Evolutionary conservation across 2,888 invertebrate genomes (phyloP), one percentile per base, ranked within the genome.

Genomic region (Margaritifera margaritifera): DNA sequence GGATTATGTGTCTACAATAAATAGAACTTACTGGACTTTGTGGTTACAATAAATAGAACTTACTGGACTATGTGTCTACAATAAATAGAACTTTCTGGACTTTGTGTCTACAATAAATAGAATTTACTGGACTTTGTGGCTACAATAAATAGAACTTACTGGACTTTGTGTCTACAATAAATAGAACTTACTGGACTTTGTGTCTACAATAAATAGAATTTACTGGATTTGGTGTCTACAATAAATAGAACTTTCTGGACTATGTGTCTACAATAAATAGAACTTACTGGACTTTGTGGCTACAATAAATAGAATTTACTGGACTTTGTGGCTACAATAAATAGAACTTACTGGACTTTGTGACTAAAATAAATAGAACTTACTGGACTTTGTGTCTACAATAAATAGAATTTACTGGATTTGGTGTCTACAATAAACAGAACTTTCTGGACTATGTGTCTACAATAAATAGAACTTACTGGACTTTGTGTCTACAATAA

Each of bases 241-340:
- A 42, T 42, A 42, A 42, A 42, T 0, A 15, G 42, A 42, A 78
- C 86, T 93, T 92, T 98, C 98, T 96, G 68, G 98, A 98, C 92
- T 99, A 99, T 80, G 97, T 95, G 89, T 99, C 99, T 1, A 98
- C 95, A 15, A 42, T 42, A 42, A 42, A 42, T 0, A 15, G 42
- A 42, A 78, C 86, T 93, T 92, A 98, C 98, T 96, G 68, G 98
- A 98, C 92, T 99, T 99, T 80, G 97, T 95, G 89, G 99, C 99
- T 1, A 98, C 95, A 15, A 42, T 42, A 42, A 42, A 42, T 0
- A 15, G 42, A 42, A 78, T 86, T 93, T 92, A 98, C 98, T 96
- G 68, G 98, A 98, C 92, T 99, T 99, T 80, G 97, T 95, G 89
- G 99, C 99, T 1, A 98, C 95, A n/a, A n/a, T n/a, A n/a, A n/a